phyloP scores from a whole-genome alignment of 2,797 vertebrate species.

The Macroramphosus scolopax region DNA sequence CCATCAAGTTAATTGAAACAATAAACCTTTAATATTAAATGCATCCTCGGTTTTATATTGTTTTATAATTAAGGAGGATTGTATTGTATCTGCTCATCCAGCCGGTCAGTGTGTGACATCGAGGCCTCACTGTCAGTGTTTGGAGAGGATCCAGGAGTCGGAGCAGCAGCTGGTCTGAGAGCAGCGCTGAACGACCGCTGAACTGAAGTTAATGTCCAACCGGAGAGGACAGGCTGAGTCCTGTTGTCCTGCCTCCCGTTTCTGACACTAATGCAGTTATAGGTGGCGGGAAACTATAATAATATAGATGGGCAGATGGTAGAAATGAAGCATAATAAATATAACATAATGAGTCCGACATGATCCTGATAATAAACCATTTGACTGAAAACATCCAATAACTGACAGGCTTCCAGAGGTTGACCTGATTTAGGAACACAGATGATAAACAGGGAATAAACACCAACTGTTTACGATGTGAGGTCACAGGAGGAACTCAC shows the following conservation, averaged over 20 bases:
- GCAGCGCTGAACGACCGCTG: constrained; percentile 27
- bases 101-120: background rate
- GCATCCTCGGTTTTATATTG: too few relatives aligned
- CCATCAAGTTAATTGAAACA: too few relatives aligned
- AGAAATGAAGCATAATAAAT: too few relatives aligned
- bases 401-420: constrained; percentile 14
- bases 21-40: too few relatives aligned
- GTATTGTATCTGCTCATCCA: constrained; percentile 8
- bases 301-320: too few relatives aligned
- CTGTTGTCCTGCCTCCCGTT: too few relatives aligned
- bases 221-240: constrained; percentile 9
- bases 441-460: constrained; percentile 28
- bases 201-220: constrained; percentile 32
- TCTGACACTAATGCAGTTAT: too few relatives aligned
- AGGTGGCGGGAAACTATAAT: too few relatives aligned
- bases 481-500: constrained; percentile 13
- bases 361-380: too few relatives aligned
- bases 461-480: constrained; percentile 22
- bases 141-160: constrained; percentile 43
- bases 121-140: constrained; percentile 15
- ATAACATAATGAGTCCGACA: too few relatives aligned
- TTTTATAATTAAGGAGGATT: background rate
- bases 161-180: constrained; percentile 42
- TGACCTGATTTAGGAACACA: constrained; percentile 35
- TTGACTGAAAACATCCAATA: background rate